phyloP scores from a whole-genome alignment of 2,888 invertebrate genomes.

The Escarpia spicata region DNA sequence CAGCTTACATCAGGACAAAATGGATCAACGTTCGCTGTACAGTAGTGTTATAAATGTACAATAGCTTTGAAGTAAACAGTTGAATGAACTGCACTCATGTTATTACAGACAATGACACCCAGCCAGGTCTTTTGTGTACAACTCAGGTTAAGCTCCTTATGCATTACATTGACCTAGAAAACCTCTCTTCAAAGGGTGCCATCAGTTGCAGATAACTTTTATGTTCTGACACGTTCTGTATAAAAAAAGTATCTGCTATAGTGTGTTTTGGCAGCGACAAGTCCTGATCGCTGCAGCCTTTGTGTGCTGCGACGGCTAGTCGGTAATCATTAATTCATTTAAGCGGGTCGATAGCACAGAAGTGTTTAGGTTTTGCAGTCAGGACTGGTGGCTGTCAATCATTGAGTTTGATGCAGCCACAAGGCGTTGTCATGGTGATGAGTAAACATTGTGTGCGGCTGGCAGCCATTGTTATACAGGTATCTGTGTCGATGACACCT shows the following conservation, averaged over 20 bases:
- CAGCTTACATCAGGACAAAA: not conserved
- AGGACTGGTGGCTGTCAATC: not conserved
- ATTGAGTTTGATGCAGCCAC: not conserved
- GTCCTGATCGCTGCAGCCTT: no score
- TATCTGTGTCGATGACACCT: constrained; percentile 13
- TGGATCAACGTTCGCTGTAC: not conserved
- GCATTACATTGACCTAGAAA: not conserved
- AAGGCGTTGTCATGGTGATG: not conserved
- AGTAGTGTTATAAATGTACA: not conserved
- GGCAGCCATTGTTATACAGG: not conserved
- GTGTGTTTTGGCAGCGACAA: not conserved
- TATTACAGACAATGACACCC: not conserved
- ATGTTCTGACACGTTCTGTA: not conserved
- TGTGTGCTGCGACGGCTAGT: no score
- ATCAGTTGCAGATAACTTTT: not conserved
- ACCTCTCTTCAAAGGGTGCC: not conserved
- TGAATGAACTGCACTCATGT: not conserved
- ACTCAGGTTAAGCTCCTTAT: not conserved
- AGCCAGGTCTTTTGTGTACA: not conserved
- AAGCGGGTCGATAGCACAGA: not conserved
- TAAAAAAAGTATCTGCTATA: not conserved
- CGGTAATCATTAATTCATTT: not conserved
- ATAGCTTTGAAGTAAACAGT: not conserved
- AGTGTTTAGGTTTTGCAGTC: not conserved
- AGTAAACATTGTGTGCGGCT: not conserved